These are phyloP conservation scores for Sandelia bainsii DNA, from an alignment of 2,797 vertebrate species.

Conservation along the genomic window DNA sequence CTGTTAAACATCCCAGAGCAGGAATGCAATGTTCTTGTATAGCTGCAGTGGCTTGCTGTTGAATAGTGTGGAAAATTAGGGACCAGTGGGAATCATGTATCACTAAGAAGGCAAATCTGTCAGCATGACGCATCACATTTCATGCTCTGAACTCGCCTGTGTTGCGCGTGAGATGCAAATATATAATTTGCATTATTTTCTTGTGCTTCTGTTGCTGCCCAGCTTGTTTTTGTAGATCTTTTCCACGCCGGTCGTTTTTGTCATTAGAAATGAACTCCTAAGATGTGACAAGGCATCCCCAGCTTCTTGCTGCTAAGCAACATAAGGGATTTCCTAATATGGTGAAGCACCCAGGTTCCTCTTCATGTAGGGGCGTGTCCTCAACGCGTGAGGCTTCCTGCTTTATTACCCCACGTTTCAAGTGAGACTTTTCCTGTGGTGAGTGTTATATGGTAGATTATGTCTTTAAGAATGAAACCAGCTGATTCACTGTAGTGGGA, in stretches of 20 bases:
- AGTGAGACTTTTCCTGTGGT: slow-evolving; percentile 13
- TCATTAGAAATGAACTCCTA: slow-evolving; percentile 18
- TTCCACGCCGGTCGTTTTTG: slow-evolving; percentile 2
- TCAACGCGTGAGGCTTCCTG: slow-evolving; percentile 56
- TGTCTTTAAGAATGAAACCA: neutral
- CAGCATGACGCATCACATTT: slow-evolving; percentile 58
- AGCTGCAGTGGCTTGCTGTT: slow-evolving; percentile 46
- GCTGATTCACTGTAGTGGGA: slow-evolving; percentile 8
- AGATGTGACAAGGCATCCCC: slow-evolving; percentile 69
- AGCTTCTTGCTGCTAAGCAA: slow-evolving; percentile 82
- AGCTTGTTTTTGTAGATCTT: neutral
- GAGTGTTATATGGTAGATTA: slow-evolving; percentile 24
- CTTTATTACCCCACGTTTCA: slow-evolving; percentile 21
- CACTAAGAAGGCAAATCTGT: slow-evolving; percentile 35
- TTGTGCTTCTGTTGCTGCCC: neutral
- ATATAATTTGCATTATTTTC: slow-evolving; percentile 1
- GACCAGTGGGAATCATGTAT: slow-evolving; percentile 14
- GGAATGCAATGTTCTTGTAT: slow-evolving; percentile 33
- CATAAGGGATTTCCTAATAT: slow-evolving; percentile 84
- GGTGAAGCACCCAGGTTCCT: slow-evolving; percentile 68
- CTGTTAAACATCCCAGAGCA: slow-evolving; percentile 48
- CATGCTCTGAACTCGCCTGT: neutral
- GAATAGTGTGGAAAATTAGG: slow-evolving; percentile 34
- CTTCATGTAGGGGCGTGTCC: slow-evolving; percentile 74
- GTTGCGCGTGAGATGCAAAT: slow-evolving; percentile 3